Evolutionary conservation across 1,140 invertebrate genomes (phyloP), one percentile per base, ranked within the genome.

Genomic region (Caenorhabditis brenneri): DNA sequence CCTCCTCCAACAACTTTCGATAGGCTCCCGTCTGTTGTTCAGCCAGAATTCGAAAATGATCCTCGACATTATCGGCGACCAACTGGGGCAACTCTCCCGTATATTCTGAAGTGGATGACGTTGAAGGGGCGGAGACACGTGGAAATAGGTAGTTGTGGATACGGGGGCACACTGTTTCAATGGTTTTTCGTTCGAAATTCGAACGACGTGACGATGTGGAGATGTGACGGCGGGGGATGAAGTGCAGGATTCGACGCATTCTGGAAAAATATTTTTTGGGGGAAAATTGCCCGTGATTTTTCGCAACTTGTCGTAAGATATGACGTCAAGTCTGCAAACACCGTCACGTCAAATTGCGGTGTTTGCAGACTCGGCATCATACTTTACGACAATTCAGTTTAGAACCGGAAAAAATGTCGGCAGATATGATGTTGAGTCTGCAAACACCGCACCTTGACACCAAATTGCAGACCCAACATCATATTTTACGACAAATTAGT

Each of bases 141-240:
- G 60, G 55, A 81, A 85, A 85, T 1, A 85, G 29, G 22, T 85
- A 60, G 16, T 53, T 53, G 24, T 85, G 84, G 16, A 85, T 12
- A 9, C 33, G 33, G 0, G 84, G 42, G 16, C 81, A 80, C 9
- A 85, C 58, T 12, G 84, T 85, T 36, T 81, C 80, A 22, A 85
- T 85, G 4, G 39, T 42, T 79, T 85, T 85, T 42, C 55, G 29
- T 6, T 48, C 42, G 80, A 81, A 81, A 82, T 82, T 74, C 22
- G 65, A 74, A 6, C 36, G 12, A 36, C 29, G 5, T 22, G 65
- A 42, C 6, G 65, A 24, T n/a, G 36, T 42, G 4, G 65, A 46
- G 10, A 74, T 42, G 15, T n/a, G n/a, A n/a, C n/a, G n/a, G 9
- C 31, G 53, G 24, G 27, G 24, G 24, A 36, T 33, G 12, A 3